Evolutionary conservation across 1,140 invertebrate species (phyloP).

Genomic region (Muscidifurax raptorellus): DNA sequence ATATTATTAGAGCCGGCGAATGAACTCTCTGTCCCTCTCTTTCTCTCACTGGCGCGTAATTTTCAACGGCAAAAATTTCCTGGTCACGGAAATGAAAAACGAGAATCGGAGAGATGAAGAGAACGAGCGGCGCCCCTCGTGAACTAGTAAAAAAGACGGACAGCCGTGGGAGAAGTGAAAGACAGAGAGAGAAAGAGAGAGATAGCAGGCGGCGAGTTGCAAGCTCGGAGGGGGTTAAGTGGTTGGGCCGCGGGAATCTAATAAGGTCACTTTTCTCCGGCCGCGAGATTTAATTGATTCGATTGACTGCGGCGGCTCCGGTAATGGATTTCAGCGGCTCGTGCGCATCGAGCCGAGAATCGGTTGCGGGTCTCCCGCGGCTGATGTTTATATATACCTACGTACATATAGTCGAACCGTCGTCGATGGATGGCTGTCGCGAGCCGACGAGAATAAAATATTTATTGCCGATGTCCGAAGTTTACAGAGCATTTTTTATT

Average conservation of each 20-base stretch:
- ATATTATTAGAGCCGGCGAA: no score
- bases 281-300: constrained; percentile 41
- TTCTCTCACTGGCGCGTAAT: not conserved
- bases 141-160: not conserved
- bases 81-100: not conserved
- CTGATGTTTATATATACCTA: not conserved
- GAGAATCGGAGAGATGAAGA: not conserved
- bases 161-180: not conserved
- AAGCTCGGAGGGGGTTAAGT: constrained; percentile 13
- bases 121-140: not conserved
- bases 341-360: not conserved
- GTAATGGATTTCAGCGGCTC: constrained; percentile 30
- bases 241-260: constrained; percentile 13
- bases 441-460: no score
- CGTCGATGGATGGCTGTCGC: no score
- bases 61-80: not conserved
- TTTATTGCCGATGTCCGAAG: no score
- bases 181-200: not conserved
- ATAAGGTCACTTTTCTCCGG: constrained; percentile 27
- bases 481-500: no score
- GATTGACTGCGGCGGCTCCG: constrained; percentile 26
- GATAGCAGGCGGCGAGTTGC: not conserved
- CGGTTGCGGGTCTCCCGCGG: not conserved
- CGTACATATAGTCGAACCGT: no score
- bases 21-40: no score